Evolutionary conservation across 2,888 invertebrate species (phyloP), one percentile per base, ranked within the genome.

Genomic region (Eupithecia inturbata): DNA sequence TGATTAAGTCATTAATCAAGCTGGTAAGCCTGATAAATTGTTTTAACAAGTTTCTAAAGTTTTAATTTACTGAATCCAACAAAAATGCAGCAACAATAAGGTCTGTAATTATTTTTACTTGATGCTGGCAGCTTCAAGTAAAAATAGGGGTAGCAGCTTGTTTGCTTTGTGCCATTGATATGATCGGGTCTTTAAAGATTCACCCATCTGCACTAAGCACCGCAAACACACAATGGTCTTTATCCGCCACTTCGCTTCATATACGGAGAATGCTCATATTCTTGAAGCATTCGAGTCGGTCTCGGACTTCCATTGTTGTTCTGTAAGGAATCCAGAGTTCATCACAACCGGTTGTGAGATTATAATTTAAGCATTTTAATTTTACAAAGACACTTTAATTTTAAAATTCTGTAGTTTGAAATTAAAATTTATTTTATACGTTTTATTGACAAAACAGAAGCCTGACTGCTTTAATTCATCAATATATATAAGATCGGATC

Each of bases 1-100:
- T 90, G 87, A 93, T 93, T 92, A 89, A 89, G 85, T 85, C 87
- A 90, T 93, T 90, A 90, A 92, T 93, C 92, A 93, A 89, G 84
- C 79, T 77, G 73, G 76, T 78, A 77, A 81, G 79, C 80, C 77
- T 81, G 80, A 81, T 80, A 75, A 79, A 81, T 79, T 67, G 79
- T 77, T 76, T 70, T 73, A 70, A 76, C 76, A 74, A 72, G 71
- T 78, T 77, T 36, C 53, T 74, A 53, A 71, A 74, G 67, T 73
- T 73, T 36, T 16, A 39, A 28, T 68, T 41, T 60, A 31, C 19
- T 41, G 31, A n/a, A 67, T 57, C 41, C 28, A 53, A 68, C 28
- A 41, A 62, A 53, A 73, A 69, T 53, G 6, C 26, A 39, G 67
- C 53, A 68, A 69, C 76, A 72, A 79, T 67, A 62, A 60, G n/a